Percentiles rank a stretch among this genome's conserved stretches.
Evolutionary conservation across 2,113 vertebrate genomes (phyloP).

Genomic region (Datnioides undecimradiatus): DNA sequence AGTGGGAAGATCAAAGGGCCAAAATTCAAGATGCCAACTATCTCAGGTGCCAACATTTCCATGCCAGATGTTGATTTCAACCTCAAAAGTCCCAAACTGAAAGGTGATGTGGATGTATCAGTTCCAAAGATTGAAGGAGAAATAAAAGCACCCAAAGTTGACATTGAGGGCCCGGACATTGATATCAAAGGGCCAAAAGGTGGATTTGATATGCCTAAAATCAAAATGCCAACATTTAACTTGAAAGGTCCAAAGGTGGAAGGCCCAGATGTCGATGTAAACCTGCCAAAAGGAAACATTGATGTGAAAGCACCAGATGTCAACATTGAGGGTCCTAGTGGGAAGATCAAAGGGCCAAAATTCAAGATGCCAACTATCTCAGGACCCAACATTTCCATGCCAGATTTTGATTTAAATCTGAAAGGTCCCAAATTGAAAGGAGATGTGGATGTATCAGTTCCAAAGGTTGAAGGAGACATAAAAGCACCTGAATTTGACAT

Average conservation of each 20-base stretch:
- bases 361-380: background rate
- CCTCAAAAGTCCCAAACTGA: background rate
- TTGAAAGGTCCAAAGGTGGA: background rate
- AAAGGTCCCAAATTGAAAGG: background rate
- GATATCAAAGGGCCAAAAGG: constrained; percentile 34
- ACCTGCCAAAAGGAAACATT: background rate
- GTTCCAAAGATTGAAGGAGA: constrained; percentile 62
- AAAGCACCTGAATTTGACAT: background rate
- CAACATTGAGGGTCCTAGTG: background rate
- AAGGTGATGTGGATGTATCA: constrained; percentile 38
- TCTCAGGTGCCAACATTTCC: background rate
- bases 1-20: constrained; percentile 21
- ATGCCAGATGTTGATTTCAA: background rate
- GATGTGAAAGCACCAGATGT: background rate
- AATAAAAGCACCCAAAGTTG: constrained; percentile 55
- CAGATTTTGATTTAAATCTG: background rate
- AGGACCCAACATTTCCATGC: background rate
- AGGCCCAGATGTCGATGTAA: background rate
- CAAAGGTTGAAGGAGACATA: background rate
- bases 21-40: constrained; percentile 11
- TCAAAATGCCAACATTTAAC: constrained; percentile 2
- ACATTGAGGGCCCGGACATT: constrained; percentile 65
- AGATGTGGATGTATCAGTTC: background rate
- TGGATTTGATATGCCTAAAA: background rate
- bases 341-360: background rate